These are phyloP conservation scores for Calosoma granatense DNA, from an alignment of 1,140 invertebrate species.

Conservation along the genomic window DNA sequence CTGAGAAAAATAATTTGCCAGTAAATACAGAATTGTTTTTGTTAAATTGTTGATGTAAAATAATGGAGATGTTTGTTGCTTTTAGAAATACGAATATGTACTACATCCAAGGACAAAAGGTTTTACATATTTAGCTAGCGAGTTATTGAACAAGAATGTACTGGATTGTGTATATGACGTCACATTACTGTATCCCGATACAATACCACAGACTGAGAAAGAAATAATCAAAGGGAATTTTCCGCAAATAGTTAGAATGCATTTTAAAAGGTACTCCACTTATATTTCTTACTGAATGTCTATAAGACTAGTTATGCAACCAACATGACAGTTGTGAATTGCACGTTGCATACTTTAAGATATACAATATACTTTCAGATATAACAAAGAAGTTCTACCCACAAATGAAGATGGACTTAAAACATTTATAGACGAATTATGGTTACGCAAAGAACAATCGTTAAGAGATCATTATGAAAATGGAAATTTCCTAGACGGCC, in stretches of 20 bases:
- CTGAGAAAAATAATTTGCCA: conserved; percentile 53
- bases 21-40: conserved; percentile 24
- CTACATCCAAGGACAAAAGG: conserved; percentile 81
- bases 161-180: conserved; percentile 69
- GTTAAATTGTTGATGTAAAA: background rate
- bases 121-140: conserved; percentile 58
- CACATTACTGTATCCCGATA: conserved; percentile 63
- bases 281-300: too few species aligned
- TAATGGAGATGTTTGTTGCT: too few species aligned
- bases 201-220: conserved; percentile 55
- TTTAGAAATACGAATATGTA: conserved; percentile 55
- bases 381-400: conserved; percentile 47
- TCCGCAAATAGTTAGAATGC: conserved; percentile 62
- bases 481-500: conserved; percentile 36
- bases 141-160: conserved; percentile 52
- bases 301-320: too few species aligned
- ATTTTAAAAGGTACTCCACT: conserved; percentile 54
- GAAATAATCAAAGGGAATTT: conserved; percentile 51
- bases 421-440: conserved; percentile 58
- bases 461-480: conserved; percentile 47
- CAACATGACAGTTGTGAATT: conserved; percentile 12
- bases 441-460: conserved; percentile 57
- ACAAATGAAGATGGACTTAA: conserved; percentile 44
- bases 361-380: conserved; percentile 32
- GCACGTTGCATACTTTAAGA: background rate